Conservation (phyloP, 2,797 vertebrate genomes). For the Hozukius guyotensis region DNA sequence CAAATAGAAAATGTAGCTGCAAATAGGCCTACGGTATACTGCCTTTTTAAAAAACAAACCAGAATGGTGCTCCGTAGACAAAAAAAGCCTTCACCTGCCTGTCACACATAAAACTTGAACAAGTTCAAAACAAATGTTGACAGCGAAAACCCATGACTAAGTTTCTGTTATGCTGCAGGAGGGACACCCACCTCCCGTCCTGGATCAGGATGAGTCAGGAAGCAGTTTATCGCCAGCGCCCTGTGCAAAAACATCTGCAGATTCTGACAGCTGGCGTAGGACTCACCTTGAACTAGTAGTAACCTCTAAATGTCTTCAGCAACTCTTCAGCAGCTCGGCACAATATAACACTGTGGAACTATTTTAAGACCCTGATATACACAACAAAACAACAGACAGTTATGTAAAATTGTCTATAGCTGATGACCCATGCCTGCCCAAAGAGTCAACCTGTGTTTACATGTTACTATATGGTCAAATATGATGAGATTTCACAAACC, state of each 20-base stretch:
- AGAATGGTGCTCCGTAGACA: neutral
- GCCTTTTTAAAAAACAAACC: neutral
- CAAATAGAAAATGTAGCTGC: neutral
- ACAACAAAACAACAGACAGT: neutral
- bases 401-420: neutral
- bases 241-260: conserved; percentile 24
- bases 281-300: neutral
- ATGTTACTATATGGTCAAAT: neutral
- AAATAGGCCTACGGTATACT: neutral
- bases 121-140: conserved; percentile 4
- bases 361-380: neutral
- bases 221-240: neutral
- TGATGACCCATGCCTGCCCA: neutral
- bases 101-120: neutral
- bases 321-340: neutral
- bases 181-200: neutral
- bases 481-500: neutral
- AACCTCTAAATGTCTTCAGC: neutral
- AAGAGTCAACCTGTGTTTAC: neutral
- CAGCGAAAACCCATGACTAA: neutral
- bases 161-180: neutral
- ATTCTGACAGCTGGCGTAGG: neutral
- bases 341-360: neutral
- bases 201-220: conserved; percentile 20
- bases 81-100: neutral